Conservation (phyloP, 2,113 vertebrate species). For the Coryphaenoides rupestris region DNA sequence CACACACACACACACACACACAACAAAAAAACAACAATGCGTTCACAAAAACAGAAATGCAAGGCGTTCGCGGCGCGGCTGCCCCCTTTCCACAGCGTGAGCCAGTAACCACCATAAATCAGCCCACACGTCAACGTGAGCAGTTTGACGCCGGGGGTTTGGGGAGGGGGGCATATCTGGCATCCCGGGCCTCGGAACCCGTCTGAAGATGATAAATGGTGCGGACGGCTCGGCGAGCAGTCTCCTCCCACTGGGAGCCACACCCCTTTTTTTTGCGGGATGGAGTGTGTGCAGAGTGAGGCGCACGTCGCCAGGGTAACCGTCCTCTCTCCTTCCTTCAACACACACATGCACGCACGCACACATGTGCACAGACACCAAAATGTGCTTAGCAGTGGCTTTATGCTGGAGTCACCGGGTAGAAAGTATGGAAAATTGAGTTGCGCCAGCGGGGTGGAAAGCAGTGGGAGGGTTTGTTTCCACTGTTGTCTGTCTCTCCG, state of each 20-base stretch:
- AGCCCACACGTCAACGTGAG: not conserved
- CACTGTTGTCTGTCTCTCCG: constrained; percentile 39
- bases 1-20: not conserved
- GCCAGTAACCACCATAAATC: constrained; percentile 12
- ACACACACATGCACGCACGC: not conserved
- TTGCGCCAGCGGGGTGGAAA: constrained; percentile 59
- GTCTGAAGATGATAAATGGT: constrained; percentile 19
- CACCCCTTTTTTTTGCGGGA: constrained; percentile 22
- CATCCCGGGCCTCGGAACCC: too few relatives aligned
- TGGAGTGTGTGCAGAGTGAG: constrained; percentile 17
- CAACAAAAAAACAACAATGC: not conserved
- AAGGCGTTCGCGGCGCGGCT: not conserved
- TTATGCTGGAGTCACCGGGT: constrained; percentile 48
- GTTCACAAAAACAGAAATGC: too few relatives aligned
- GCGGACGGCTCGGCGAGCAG: not conserved
- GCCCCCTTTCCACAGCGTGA: not conserved
- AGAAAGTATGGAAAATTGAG: constrained; percentile 55
- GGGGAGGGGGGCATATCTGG: not conserved
- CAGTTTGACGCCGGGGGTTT: not conserved
- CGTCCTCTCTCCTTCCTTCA: not conserved
- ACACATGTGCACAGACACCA: too few relatives aligned
- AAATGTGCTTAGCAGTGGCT: constrained; percentile 68
- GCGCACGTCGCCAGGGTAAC: constrained; percentile 37
- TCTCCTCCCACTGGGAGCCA: constrained; percentile 12
- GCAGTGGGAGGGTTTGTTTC: constrained; percentile 55